Percentiles rank a stretch among this genome's conserved stretches.
Evolutionary conservation across 2,797 vertebrate genomes (phyloP).

Genomic region (Enteromius anoplus): DNA sequence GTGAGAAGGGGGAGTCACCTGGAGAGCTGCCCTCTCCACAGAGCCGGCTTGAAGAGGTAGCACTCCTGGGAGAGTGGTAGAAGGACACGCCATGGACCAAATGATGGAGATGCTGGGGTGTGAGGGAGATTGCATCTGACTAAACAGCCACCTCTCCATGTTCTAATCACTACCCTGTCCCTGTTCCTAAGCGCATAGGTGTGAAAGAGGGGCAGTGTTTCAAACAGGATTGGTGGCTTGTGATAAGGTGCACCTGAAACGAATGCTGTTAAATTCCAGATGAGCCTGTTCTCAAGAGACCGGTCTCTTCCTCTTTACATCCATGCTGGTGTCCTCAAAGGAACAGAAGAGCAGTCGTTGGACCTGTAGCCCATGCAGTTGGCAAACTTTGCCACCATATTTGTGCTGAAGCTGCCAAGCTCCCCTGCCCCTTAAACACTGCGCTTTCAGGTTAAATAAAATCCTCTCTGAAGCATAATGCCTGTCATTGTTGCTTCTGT

Average conservation of each 20-base stretch:
- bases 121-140: not conserved
- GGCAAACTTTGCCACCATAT: no score
- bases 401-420: not conserved
- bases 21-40: not conserved
- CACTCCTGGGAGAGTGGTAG: not conserved
- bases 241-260: not conserved
- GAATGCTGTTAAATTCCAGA: no score
- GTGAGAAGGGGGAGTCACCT: not conserved
- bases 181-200: not conserved
- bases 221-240: not conserved
- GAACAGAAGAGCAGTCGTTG: not conserved
- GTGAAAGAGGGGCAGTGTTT: not conserved
- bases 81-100: no score
- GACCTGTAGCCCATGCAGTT: not conserved
- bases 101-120: not conserved
- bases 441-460: not conserved
- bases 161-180: no score
- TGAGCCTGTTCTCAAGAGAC: no score
- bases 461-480: no score
- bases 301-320: no score
- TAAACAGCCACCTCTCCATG: not conserved
- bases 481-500: not conserved
- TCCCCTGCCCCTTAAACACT: not conserved
- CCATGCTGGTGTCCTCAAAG: no score
- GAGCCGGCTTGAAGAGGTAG: not conserved